Conservation (phyloP, 2,797 vertebrate species). For the Rousettus madagascariensis region DNA sequence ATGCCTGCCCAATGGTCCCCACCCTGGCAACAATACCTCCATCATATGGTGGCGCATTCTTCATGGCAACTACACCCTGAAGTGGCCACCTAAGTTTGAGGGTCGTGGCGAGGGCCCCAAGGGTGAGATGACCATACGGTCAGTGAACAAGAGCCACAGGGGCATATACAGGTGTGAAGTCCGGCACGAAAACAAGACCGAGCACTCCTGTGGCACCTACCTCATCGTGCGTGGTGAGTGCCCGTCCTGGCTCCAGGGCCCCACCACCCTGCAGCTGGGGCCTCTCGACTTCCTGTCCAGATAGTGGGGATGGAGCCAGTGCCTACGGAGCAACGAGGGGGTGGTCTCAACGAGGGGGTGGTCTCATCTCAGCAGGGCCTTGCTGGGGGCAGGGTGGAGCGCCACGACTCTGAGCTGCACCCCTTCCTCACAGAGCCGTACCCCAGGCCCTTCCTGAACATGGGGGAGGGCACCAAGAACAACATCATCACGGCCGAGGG, state of each 20-base stretch:
- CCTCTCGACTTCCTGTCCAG: background rate
- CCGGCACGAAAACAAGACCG: fast-evolving
- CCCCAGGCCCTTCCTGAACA: conserved; percentile 77
- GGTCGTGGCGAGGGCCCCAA: fast-evolving
- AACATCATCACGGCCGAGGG: conserved; percentile 81
- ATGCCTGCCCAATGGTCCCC: background rate
- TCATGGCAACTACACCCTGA: background rate
- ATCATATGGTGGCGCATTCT: conserved; percentile 63
- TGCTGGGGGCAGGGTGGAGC: fast-evolving
- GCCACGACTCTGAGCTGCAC: background rate
- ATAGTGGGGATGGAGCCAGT: background rate
- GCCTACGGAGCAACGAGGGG: background rate
- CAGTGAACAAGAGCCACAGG: background rate
- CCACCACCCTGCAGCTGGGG: no score
- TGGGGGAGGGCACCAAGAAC: conserved; percentile 81
- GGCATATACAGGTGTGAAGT: conserved; percentile 78
- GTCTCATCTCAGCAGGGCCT: background rate
- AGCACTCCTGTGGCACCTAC: conserved; percentile 81
- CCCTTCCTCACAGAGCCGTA: conserved; percentile 48
- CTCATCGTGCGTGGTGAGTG: conserved; percentile 80
- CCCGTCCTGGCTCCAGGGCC: fast-evolving
- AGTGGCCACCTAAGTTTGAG: fast-evolving
- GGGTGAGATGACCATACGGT: background rate
- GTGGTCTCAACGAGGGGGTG: no score
- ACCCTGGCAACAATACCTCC: fast-evolving